Percentiles rank a stretch among this genome's conserved stretches.
These are phyloP conservation scores for Anguilla obscura DNA, from an alignment of 2,797 vertebrate genomes.

Conservation along the genomic window DNA sequence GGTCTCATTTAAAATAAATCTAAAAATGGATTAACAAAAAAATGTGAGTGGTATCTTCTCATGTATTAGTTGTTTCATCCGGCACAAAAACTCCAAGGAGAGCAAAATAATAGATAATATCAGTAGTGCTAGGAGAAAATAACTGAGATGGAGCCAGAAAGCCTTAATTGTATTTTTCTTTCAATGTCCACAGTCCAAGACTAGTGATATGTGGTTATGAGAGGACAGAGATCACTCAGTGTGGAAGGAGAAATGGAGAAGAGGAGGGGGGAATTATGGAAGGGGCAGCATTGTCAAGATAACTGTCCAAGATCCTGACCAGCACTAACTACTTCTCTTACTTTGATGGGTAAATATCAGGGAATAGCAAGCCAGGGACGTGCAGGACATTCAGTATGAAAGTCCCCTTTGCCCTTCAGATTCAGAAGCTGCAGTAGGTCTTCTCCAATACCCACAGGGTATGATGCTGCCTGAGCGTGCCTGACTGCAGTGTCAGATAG, in stretches of 20 bases:
- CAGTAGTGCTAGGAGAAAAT: constrained; percentile 3
- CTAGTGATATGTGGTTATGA: constrained; percentile 47
- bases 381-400: constrained; percentile 66
- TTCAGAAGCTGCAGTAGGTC: constrained; percentile 58
- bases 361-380: constrained; percentile 54
- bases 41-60: neutral
- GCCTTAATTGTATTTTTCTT: constrained; percentile 49
- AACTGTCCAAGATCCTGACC: constrained; percentile 40
- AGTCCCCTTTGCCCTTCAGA: constrained; percentile 60
- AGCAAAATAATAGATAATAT: neutral
- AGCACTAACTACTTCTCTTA: constrained; percentile 53
- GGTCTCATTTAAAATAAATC: constrained; percentile 19
- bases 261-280: constrained; percentile 50
- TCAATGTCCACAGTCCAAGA: constrained; percentile 50
- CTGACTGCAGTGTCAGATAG: constrained; percentile 66
- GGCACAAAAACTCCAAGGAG: neutral
- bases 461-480: constrained; percentile 48
- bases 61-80: neutral
- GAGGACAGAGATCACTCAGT: constrained; percentile 24
- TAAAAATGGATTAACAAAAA: neutral
- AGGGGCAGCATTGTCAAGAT: constrained; percentile 22
- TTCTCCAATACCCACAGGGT: constrained; percentile 55
- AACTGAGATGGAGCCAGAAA: constrained; percentile 45
- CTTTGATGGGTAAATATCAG: constrained; percentile 55
- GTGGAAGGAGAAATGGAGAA: constrained; percentile 47